Percentiles rank a stretch among this genome's conserved stretches.
These are phyloP conservation scores for Archips xylosteana DNA, from an alignment of 2,888 invertebrate species.

Conservation along the genomic window DNA sequence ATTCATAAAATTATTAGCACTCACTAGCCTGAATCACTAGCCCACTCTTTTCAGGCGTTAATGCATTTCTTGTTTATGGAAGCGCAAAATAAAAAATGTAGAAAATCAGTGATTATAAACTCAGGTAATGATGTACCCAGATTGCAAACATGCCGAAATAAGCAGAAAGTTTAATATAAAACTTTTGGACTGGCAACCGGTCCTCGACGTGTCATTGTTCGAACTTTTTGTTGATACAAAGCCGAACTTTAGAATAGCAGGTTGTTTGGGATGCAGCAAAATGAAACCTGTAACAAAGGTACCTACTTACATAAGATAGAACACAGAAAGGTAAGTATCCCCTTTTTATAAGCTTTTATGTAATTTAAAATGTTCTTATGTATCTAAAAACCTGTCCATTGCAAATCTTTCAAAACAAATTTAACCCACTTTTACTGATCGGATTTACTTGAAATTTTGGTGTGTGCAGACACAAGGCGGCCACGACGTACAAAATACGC, in stretches of 20 bases:
- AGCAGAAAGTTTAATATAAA: not conserved
- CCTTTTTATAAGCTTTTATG: not conserved
- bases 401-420: too few relatives aligned
- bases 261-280: conserved; percentile 13
- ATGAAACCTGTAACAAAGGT: conserved; percentile 11
- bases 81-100: too few relatives aligned
- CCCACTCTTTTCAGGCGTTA: too few relatives aligned
- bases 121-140: not conserved
- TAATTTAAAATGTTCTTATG: too few relatives aligned
- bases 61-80: too few relatives aligned
- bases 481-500: too few relatives aligned
- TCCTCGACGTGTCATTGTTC: conserved; percentile 10
- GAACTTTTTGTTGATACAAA: conserved; percentile 23
- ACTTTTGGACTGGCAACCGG: not conserved
- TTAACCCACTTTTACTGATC: too few relatives aligned
- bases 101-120: not conserved
- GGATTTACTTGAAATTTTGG: too few relatives aligned
- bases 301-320: not conserved
- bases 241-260: conserved; percentile 16
- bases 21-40: too few relatives aligned
- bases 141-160: conserved; percentile 1
- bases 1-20: too few relatives aligned
- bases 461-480: too few relatives aligned
- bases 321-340: not conserved
- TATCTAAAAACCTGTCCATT: too few relatives aligned